Evolutionary conservation across 2,113 vertebrate species (phyloP).

Genomic region (Sminthopsis crassicaudata): DNA sequence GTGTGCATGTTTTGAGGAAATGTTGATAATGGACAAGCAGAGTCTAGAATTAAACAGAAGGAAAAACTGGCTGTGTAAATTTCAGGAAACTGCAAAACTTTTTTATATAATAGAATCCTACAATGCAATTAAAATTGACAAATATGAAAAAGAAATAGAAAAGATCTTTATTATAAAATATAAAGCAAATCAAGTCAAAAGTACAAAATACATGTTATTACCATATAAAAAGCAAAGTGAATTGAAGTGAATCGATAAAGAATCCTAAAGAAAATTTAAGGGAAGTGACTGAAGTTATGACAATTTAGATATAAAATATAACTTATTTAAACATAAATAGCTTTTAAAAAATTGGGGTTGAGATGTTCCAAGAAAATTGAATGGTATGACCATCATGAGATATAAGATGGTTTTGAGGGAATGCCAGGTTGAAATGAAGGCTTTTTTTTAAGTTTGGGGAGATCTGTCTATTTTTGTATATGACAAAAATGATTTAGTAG

Average conservation of each 20-base stretch:
- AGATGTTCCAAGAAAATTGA: not conserved
- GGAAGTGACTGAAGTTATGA: not conserved
- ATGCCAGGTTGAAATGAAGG: not conserved
- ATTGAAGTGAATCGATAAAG: not conserved
- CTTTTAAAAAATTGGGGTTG: not conserved
- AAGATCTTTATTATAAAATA: not conserved
- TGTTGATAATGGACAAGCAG: not conserved
- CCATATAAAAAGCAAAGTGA: not conserved
- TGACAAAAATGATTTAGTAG: not conserved
- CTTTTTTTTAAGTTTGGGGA: not conserved
- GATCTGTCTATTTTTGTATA: not conserved
- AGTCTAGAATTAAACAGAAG: not conserved
- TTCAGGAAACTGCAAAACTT: not conserved
- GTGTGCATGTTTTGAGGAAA: not conserved
- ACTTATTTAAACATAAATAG: not conserved
- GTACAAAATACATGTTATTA: not conserved
- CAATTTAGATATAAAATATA: not conserved
- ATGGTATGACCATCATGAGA: not conserved
- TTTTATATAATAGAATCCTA: not conserved
- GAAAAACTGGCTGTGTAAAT: not conserved
- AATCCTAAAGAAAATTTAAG: not conserved
- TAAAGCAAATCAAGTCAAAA: not conserved
- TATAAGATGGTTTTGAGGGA: not conserved
- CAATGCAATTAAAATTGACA: not conserved
- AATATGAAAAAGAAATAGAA: not conserved